Percentiles rank a stretch among this genome's conserved stretches.
These are phyloP conservation scores for Eptesicus fuscus DNA, from an alignment of 2,113 vertebrate species.

Conservation along the genomic window DNA sequence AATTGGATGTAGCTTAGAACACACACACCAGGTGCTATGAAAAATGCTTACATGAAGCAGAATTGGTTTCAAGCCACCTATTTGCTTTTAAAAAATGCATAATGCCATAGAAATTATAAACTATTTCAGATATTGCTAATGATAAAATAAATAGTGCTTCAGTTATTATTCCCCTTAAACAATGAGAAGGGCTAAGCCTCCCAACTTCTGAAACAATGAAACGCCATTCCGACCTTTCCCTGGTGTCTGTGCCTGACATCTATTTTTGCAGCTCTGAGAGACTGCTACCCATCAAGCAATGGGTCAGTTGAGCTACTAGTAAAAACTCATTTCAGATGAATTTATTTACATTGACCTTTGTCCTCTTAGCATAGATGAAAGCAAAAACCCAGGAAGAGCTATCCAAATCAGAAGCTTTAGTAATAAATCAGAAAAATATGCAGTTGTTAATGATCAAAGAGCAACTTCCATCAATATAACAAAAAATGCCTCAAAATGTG, in stretches of 20 bases:
- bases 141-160: background rate
- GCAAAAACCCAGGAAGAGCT: background rate
- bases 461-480: background rate
- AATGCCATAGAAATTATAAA: background rate
- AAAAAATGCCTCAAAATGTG: background rate
- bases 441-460: background rate
- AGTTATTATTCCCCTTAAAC: background rate
- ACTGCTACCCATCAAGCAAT: background rate
- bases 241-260: background rate
- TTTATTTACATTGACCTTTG: slow-evolving; percentile 3
- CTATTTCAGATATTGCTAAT: background rate
- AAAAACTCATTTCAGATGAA: slow-evolving; percentile 4
- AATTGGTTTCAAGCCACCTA: background rate
- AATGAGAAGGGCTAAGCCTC: background rate
- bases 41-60: background rate
- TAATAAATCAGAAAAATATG: background rate
- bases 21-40: background rate
- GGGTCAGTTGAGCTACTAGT: background rate
- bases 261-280: background rate
- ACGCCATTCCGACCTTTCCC: background rate
- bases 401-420: too few species aligned
- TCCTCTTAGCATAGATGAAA: background rate
- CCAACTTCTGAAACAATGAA: background rate
- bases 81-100: background rate
- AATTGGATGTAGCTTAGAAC: background rate